Base-by-base conservation (phyloP, 2,888 invertebrate genomes). In the Amorpha juglandis region DNA sequence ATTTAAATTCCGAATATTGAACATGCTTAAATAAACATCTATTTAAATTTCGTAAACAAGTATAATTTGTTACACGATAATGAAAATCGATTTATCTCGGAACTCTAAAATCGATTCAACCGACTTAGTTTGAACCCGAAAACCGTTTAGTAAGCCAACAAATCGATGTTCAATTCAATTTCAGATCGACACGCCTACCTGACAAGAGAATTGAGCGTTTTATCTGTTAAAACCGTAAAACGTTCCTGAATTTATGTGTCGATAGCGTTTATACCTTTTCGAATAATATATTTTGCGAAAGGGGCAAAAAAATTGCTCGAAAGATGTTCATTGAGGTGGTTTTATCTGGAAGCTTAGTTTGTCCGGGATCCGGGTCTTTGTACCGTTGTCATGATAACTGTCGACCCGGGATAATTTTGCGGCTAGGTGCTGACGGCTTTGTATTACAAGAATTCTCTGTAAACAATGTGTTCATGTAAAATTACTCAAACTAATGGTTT, bases 201-300 rank as follows among this genome's bases (percentile, higher is more conserved):
- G 51, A 19, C 63, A 48, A 21, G 35, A 51, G 12, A 63, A 35
- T 16, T 21, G 63, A 19, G 35, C 62, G 62, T 69, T 72, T 71
- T 73, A 74, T 74, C 71, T 71, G 6, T 42, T 63, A 65, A 67
- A 69, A 65, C 71, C 71, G 67, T 67, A 52, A 72, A 74, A 72
- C 69, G 74, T 67, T 63, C 63, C 62, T 71, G 68, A 67, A 72
- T 77, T 76, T 74, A 74, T 77, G 71, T 70, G 64, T 68, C 69
- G 73, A 75, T 77, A 77, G 74, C 71, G 68, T 73, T 76, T 75
- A 74, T 76, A 76, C 71, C 67, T 73, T 74, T 74, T 72, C 63
- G 70, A 71, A 74, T 75, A 69, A 69, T 70, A 66, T 65, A 65
- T 66, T 74, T 68, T 70, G 71, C 63, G 69, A 73, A 71, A 70